Conservation (phyloP, 2,797 vertebrate species). For the Enteromius trimaculatus region DNA sequence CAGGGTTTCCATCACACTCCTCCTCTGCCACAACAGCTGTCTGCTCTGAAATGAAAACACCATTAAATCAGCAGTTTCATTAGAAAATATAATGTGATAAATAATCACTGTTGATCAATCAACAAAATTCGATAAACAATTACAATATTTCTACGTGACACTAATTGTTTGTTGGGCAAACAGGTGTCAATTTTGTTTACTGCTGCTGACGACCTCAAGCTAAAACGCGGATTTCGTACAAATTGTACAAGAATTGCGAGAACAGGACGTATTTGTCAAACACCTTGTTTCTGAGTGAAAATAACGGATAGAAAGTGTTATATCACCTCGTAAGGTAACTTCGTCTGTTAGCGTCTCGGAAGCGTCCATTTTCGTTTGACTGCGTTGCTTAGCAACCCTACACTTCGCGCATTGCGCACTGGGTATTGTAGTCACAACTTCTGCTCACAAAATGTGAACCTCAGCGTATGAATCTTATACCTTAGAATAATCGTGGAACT, state of each 20-base stretch:
- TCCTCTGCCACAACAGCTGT: not conserved
- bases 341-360: constrained; percentile 34
- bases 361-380: constrained; percentile 49
- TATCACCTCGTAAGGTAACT: constrained; percentile 47
- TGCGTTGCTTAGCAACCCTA: constrained; percentile 53
- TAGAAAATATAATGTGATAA: not conserved
- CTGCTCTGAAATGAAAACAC: constrained; percentile 6
- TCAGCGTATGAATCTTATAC: not conserved
- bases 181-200: not conserved
- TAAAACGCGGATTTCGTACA: not conserved
- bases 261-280: not conserved
- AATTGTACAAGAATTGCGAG: not conserved
- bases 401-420: constrained; percentile 14
- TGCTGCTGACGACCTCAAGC: not conserved
- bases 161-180: not conserved
- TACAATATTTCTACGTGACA: not conserved
- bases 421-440: constrained; percentile 46
- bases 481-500: not conserved
- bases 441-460: not conserved
- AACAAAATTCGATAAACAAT: not conserved
- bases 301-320: not conserved
- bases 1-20: constrained; percentile 14
- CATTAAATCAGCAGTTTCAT: not conserved
- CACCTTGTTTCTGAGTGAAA: not conserved
- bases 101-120: not conserved